phyloP scores from a whole-genome alignment of 2,888 invertebrate genomes.

The Hemaris fuciformis region DNA sequence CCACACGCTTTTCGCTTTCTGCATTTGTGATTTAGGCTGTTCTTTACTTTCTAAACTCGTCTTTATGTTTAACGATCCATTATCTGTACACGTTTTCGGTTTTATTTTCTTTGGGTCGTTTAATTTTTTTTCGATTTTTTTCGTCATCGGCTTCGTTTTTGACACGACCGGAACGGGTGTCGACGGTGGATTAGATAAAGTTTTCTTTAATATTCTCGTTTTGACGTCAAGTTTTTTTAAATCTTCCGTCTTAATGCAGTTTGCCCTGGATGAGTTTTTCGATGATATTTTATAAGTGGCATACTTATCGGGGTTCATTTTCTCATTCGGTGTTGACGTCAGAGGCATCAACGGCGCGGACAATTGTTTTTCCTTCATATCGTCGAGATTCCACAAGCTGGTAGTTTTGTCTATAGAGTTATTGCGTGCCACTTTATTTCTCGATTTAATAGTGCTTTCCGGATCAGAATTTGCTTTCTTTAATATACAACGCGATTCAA shows the following conservation, averaged over 20 bases:
- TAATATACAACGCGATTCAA: conserved; percentile 85
- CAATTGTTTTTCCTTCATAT: conserved; percentile 77
- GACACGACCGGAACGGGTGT: conserved; percentile 74
- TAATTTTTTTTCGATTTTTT: conserved; percentile 68
- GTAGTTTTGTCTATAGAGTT: conserved; percentile 80
- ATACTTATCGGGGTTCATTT: conserved; percentile 74
- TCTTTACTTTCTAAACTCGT: conserved; percentile 58
- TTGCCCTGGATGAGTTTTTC: conserved; percentile 61
- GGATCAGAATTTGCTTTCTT: conserved; percentile 81
- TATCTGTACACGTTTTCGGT: conserved; percentile 63
- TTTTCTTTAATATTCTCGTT: conserved; percentile 79
- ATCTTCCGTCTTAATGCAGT: conserved; percentile 70
- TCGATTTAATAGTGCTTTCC: conserved; percentile 52
- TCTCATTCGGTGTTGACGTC: conserved; percentile 55
- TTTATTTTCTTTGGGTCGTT: conserved; percentile 70
- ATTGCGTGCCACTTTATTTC: conserved; percentile 66
- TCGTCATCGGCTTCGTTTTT: conserved; percentile 67
- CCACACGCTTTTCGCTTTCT: conserved; percentile 80
- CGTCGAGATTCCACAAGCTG: conserved; percentile 82
- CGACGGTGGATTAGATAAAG: conserved; percentile 77
- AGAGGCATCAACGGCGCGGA: conserved; percentile 68
- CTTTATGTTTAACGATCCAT: conserved; percentile 67
- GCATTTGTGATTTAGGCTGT: conserved; percentile 66
- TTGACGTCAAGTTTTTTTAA: conserved; percentile 77
- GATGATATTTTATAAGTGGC: conserved; percentile 77